A percentile compares a stretch with the other conserved stretches of the same genome.
Evolutionary conservation across 2,113 vertebrate species (phyloP).

Genomic region (Pomatorhinus ruficollis): DNA sequence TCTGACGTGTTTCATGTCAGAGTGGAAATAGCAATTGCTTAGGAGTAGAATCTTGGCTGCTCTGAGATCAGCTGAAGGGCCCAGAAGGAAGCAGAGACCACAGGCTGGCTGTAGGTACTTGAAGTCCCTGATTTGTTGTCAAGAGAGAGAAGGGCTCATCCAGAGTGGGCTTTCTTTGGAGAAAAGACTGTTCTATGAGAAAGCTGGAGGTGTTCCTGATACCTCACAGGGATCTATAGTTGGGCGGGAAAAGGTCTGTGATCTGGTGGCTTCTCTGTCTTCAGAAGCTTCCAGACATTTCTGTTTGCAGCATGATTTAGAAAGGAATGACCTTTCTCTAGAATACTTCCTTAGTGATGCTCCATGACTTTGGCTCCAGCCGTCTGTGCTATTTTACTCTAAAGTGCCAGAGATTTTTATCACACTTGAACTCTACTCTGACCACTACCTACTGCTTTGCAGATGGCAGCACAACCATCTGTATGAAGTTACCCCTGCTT

Average conservation of each 20-base stretch:
- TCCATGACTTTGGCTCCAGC: not conserved
- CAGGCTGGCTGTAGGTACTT: not conserved
- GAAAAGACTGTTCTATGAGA: not conserved
- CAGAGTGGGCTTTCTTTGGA: not conserved
- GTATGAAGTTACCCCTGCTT: not conserved
- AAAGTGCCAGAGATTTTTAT: not conserved
- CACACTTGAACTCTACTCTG: not conserved
- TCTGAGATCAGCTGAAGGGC: not conserved
- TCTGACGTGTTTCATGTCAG: not conserved
- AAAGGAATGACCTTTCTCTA: not conserved
- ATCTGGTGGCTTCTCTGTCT: not conserved
- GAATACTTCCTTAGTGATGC: fast-evolving
- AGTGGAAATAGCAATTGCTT: not conserved
- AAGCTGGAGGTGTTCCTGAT: not conserved
- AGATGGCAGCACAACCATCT: not conserved
- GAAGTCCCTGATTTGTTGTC: not conserved
- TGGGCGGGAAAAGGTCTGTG: not conserved
- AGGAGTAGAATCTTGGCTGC: not conserved
- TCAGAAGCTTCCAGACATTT: not conserved
- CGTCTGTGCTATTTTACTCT: not conserved
- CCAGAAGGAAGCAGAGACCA: not conserved
- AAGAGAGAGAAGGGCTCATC: not conserved
- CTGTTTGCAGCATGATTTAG: not conserved
- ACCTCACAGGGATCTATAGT: not conserved
- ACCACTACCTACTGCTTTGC: not conserved